These are phyloP conservation scores for Nixonia krombeini DNA, from an alignment of 1,140 invertebrate genomes.

Conservation along the genomic window DNA sequence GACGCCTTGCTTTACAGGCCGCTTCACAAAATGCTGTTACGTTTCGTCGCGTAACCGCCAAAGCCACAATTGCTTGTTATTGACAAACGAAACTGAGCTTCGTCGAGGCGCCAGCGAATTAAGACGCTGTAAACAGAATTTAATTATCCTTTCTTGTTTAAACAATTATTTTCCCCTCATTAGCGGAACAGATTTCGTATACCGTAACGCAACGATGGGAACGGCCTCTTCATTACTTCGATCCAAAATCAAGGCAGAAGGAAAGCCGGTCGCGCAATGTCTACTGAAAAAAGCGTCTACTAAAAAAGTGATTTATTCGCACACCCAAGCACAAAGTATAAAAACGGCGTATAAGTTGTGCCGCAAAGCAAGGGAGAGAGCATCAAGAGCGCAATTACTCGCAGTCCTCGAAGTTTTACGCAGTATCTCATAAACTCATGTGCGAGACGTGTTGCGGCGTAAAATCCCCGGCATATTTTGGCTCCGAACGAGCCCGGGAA, in stretches of 20 bases:
- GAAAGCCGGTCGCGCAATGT: background rate
- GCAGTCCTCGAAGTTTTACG: slow-evolving; percentile 24
- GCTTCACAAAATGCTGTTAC: slow-evolving; percentile 4
- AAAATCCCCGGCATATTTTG: slow-evolving; percentile 30
- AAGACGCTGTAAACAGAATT: no score
- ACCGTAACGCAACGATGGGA: no score
- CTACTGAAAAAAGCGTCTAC: background rate
- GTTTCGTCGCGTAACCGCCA: no score
- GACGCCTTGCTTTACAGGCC: slow-evolving; percentile 9
- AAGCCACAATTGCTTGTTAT: no score
- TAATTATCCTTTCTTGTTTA: no score
- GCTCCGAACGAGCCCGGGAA: slow-evolving; percentile 16
- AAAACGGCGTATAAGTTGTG: slow-evolving; percentile 22
- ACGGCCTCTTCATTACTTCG: background rate
- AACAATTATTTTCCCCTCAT: no score
- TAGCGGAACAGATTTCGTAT: no score
- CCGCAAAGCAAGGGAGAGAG: slow-evolving; percentile 6
- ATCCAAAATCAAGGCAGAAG: background rate
- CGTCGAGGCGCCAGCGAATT: no score
- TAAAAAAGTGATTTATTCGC: slow-evolving; percentile 30
- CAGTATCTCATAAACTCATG: slow-evolving; percentile 28
- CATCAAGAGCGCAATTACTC: slow-evolving; percentile 12
- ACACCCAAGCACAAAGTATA: slow-evolving; percentile 6
- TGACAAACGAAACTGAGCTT: no score
- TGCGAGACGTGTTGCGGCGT: slow-evolving; percentile 20